Base-by-base conservation (phyloP, 1,140 invertebrate genomes). In the Hydropsyche tenuis region DNA sequence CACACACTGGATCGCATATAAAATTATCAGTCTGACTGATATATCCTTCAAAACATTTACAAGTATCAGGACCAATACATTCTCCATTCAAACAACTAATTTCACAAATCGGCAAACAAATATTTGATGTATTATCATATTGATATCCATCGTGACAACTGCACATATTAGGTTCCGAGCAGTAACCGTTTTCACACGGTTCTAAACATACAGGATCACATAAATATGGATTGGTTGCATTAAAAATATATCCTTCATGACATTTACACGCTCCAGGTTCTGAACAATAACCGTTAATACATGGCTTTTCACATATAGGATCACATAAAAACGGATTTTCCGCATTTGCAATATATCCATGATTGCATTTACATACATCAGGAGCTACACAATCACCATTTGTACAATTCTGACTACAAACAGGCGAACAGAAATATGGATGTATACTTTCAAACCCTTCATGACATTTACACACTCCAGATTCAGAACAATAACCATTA, bases 71-170 rank as follows among this genome's bases (percentile, higher is more conserved):
- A 2, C 2, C n/a, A 16, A 56, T 23, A 42, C 65, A 69, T 14
- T 69, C 20, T 11, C 65, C 65, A n/a, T 69, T 69, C 12, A 16
- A n/a, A 51, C 65, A 69, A 11, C 18, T 22, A 4, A 22, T 60
- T 14, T 9, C 77, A 75, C 88, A 89, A 16, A 83, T 75, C 1
- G 88, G 86, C 14, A 78, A 48, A 75, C 89, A 90, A 23, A 79
- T 74, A 64, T 74, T 81, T 69, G 73, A 75, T 23, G 72, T 78
- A 73, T 78, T 80, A 37, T 84, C 12, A 4, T 25, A 73, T 3
- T 76, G 78, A 79, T 86, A 91, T 7, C 90, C 89, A 1, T 81
- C 78, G 53, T 81, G 82, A 78, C 90, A 91, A 1, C 79, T 81
- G 79, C 90, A 89, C 4, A 73, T 79, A 27, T 88, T 80, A 1